phyloP scores from a whole-genome alignment of 2,797 vertebrate species.

The Spinus pinus region DNA sequence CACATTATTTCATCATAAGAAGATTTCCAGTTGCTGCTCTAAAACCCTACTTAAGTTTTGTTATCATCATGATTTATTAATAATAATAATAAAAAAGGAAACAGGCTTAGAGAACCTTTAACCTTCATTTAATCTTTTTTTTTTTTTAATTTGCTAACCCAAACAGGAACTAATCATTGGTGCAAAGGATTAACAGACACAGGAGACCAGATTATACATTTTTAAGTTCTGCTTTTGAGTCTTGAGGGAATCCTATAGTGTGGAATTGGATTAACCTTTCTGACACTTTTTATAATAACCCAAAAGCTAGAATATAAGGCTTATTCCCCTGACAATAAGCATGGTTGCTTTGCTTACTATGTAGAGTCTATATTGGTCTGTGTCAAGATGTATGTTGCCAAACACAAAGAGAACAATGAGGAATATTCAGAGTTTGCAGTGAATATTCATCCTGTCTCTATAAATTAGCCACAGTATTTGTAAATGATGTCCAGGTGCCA shows the following conservation, averaged over 20 bases:
- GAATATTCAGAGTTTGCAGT: neutral
- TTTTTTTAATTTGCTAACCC: slow-evolving; percentile 60
- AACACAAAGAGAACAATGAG: neutral
- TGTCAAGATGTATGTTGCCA: neutral
- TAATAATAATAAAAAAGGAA: neutral
- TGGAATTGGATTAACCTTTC: slow-evolving; percentile 73
- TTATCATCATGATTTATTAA: slow-evolving; percentile 53
- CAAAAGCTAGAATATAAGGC: slow-evolving; percentile 38
- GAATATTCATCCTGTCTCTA: neutral
- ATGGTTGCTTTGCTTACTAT: neutral
- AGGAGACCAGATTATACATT: slow-evolving; percentile 68
- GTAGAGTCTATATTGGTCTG: neutral
- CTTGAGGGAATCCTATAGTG: slow-evolving; percentile 54
- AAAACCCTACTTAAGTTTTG: slow-evolving; percentile 52
- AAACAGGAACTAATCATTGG: slow-evolving; percentile 70
- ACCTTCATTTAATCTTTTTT: slow-evolving; percentile 59
- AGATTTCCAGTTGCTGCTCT: slow-evolving; percentile 32
- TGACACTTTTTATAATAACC: slow-evolving; percentile 65
- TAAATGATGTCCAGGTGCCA: neutral
- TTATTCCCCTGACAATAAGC: slow-evolving; percentile 32
- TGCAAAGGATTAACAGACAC: slow-evolving; percentile 71
- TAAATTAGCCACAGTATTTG: neutral
- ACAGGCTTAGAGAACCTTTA: slow-evolving; percentile 53
- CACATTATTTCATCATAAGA: slow-evolving; percentile 28
- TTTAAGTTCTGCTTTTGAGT: slow-evolving; percentile 71